These are phyloP conservation scores for Pandemis corylana DNA, from an alignment of 2,888 invertebrate species.

Conservation along the genomic window DNA sequence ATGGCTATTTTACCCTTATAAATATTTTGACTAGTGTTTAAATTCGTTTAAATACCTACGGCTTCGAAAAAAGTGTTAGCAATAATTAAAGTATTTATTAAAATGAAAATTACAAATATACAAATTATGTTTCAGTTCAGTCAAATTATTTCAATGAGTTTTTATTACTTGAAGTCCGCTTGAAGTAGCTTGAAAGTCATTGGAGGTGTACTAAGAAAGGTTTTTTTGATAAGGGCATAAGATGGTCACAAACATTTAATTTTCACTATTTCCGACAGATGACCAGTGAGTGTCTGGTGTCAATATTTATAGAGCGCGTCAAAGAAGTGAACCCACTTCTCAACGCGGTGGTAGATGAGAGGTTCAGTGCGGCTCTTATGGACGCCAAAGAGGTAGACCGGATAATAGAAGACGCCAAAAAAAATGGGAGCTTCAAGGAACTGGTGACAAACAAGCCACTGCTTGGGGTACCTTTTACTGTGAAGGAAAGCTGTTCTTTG, in stretches of 20 bases:
- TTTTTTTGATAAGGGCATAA: too few relatives aligned
- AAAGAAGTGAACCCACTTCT: slow-evolving; percentile 87
- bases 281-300: slow-evolving; percentile 84
- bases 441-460: slow-evolving; percentile 86
- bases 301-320: slow-evolving; percentile 87
- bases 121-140: too few relatives aligned
- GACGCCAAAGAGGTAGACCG: slow-evolving; percentile 87
- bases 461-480: slow-evolving; percentile 92
- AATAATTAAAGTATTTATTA: too few relatives aligned
- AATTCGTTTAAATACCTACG: too few relatives aligned
- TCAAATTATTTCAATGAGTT: too few relatives aligned
- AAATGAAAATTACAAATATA: too few relatives aligned
- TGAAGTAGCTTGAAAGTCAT: too few relatives aligned
- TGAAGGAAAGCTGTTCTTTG: slow-evolving; percentile 91
- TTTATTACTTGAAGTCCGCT: too few relatives aligned
- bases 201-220: too few relatives aligned
- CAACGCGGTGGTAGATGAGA: slow-evolving; percentile 88
- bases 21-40: too few relatives aligned
- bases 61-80: too few relatives aligned
- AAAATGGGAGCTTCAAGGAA: slow-evolving; percentile 62
- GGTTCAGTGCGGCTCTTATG: slow-evolving; percentile 86
- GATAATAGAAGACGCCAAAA: slow-evolving; percentile 56
- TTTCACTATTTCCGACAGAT: slow-evolving; percentile 69
- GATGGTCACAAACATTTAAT: background rate
- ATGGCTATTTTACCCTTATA: too few relatives aligned